phyloP scores from a whole-genome alignment of 2,113 vertebrate species.

The Phaethornis superciliosus region DNA sequence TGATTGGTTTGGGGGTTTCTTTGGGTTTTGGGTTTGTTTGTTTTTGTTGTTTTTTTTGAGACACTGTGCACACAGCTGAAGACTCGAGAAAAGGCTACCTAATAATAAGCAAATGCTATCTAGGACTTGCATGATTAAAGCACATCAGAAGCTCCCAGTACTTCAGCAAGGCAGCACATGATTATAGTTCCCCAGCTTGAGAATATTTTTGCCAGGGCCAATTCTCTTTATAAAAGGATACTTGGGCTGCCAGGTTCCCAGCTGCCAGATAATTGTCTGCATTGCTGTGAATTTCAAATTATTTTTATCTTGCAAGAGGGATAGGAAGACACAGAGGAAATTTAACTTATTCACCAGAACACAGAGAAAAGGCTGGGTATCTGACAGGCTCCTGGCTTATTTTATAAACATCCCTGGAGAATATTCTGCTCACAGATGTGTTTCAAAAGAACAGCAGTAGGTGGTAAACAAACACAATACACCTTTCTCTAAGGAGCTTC shows the following conservation, averaged over 20 bases:
- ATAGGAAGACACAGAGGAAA: neutral
- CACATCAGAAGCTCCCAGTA: neutral
- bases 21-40: too few relatives aligned
- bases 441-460: slow-evolving; percentile 36
- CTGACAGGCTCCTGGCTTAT: slow-evolving; percentile 27
- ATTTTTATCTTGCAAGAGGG: neutral
- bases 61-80: neutral
- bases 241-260: neutral
- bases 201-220: neutral
- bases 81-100: neutral
- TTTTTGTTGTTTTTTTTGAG: neutral
- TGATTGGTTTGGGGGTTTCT: too few relatives aligned
- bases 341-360: neutral
- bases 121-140: neutral
- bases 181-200: neutral
- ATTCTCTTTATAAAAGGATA: neutral
- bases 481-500: slow-evolving; percentile 19
- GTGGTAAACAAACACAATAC: slow-evolving; percentile 30
- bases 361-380: neutral
- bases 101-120: neutral
- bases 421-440: slow-evolving; percentile 19
- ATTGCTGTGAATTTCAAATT: neutral
- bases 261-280: neutral
- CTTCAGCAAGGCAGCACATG: neutral
- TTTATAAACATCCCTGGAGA: slow-evolving; percentile 12